These are phyloP conservation scores for Cydia strobilella DNA, from an alignment of 1,140 invertebrate genomes.

Conservation along the genomic window DNA sequence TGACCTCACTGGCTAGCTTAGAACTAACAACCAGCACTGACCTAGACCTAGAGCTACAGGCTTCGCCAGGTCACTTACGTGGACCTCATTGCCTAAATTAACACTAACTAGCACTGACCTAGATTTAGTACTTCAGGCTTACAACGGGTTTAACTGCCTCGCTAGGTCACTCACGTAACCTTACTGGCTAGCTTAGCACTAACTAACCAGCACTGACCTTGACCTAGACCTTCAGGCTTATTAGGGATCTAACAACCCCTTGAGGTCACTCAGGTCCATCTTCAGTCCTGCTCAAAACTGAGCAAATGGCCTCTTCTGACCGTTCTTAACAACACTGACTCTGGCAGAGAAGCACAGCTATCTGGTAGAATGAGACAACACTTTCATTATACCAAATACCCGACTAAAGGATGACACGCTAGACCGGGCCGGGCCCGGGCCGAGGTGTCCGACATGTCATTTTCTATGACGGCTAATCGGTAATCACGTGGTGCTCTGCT, in stretches of 20 bases:
- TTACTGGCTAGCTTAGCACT: slow-evolving; percentile 46
- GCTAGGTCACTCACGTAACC: slow-evolving; percentile 77
- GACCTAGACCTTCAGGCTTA: background rate
- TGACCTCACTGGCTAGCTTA: slow-evolving; percentile 64
- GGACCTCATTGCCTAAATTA: background rate
- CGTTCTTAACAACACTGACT: background rate
- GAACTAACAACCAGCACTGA: background rate
- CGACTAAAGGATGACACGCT: no score
- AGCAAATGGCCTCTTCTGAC: background rate
- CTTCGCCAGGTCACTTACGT: background rate
- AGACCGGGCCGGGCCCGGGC: no score
- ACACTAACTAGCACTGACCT: background rate
- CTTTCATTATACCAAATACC: background rate
- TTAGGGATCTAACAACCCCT: slow-evolving; percentile 60
- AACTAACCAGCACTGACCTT: background rate
- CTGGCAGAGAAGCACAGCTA: background rate
- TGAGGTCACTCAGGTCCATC: slow-evolving; percentile 75
- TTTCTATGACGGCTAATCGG: no score
- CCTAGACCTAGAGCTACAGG: slow-evolving; percentile 11
- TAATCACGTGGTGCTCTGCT: no score
- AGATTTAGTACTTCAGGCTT: background rate
- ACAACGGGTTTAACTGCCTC: slow-evolving; percentile 57
- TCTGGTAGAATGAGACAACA: background rate
- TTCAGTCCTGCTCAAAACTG: background rate
- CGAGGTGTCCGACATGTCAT: no score